These are phyloP conservation scores for Musca domestica DNA, from an alignment of 1,140 invertebrate genomes.

Conservation along the genomic window DNA sequence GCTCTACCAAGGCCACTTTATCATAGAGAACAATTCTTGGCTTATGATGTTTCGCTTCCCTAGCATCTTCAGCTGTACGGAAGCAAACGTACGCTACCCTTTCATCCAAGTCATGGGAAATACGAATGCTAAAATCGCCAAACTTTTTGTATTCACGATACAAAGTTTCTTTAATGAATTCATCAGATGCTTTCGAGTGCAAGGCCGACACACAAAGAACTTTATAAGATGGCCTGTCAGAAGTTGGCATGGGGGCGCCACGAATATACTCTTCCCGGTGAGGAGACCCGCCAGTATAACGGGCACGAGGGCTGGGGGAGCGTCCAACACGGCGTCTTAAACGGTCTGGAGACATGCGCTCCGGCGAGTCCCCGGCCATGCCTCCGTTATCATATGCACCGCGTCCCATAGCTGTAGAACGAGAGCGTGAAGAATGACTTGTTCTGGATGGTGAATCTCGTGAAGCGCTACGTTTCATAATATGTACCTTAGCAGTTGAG, in stretches of 20 bases:
- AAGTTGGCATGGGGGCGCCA: slow-evolving; percentile 56
- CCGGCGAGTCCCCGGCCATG: slow-evolving; percentile 64
- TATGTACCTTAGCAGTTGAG: slow-evolving; percentile 80
- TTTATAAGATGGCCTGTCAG: slow-evolving; percentile 76
- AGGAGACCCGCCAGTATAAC: slow-evolving; percentile 61
- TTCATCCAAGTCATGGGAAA: slow-evolving; percentile 87
- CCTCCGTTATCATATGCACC: slow-evolving; percentile 70
- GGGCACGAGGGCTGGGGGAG: slow-evolving; percentile 70
- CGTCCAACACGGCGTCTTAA: slow-evolving; percentile 70
- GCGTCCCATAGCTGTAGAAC: slow-evolving; percentile 75
- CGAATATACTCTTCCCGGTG: slow-evolving; percentile 76
- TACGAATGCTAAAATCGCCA: slow-evolving; percentile 90
- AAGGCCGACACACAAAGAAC: slow-evolving; percentile 90
- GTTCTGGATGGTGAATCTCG: slow-evolving; percentile 66
- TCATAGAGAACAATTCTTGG: slow-evolving; percentile 90
- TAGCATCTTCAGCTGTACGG: slow-evolving; percentile 87
- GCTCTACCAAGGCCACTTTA: slow-evolving; percentile 88
- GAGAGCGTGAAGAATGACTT: slow-evolving; percentile 66
- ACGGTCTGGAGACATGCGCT: slow-evolving; percentile 75
- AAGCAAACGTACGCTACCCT: slow-evolving; percentile 95
- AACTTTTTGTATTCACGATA: slow-evolving; percentile 94
- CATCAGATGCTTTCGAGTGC: slow-evolving; percentile 89
- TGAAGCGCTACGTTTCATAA: slow-evolving; percentile 84
- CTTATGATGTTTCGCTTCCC: slow-evolving; percentile 93
- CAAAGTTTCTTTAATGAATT: slow-evolving; percentile 87